Percentiles rank a stretch among this genome's conserved stretches.
These are phyloP conservation scores for Tachystola acroxantha DNA, from an alignment of 2,888 invertebrate species.

Conservation along the genomic window DNA sequence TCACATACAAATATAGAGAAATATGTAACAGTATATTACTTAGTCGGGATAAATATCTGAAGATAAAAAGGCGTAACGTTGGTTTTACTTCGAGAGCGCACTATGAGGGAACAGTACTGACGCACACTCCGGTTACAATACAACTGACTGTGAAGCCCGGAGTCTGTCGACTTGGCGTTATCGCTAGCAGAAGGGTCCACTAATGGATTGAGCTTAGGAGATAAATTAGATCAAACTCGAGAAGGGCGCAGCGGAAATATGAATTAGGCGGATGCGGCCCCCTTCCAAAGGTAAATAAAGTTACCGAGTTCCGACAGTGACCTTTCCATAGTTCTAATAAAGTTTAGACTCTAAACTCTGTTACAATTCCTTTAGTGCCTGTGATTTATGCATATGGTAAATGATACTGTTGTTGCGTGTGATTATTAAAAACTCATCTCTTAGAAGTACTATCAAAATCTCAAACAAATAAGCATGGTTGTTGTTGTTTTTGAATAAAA, in stretches of 20 bases:
- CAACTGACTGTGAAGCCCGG: too few relatives aligned
- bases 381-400: too few relatives aligned
- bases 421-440: too few relatives aligned
- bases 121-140: constrained; percentile 18
- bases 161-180: constrained; percentile 35
- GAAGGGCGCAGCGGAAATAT: constrained; percentile 63
- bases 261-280: constrained; percentile 40
- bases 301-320: constrained; percentile 1
- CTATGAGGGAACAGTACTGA: background rate
- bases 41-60: too few relatives aligned
- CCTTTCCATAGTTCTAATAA: background rate
- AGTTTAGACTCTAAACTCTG: too few relatives aligned
- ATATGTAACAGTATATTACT: too few relatives aligned
- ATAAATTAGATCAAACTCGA: constrained; percentile 65
- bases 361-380: too few relatives aligned
- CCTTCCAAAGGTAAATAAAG: constrained; percentile 22
- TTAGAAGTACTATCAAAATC: too few relatives aligned
- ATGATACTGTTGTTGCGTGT: too few relatives aligned
- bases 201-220: constrained; percentile 64
- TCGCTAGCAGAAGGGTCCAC: constrained; percentile 51
- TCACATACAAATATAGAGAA: too few relatives aligned
- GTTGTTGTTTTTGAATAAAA: too few relatives aligned
- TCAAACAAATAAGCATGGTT: too few relatives aligned
- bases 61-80: background rate
- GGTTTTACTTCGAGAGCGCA: background rate